Evolutionary conservation across 2,888 invertebrate genomes (phyloP).

Genomic region (Psylliodes chrysocephalus): DNA sequence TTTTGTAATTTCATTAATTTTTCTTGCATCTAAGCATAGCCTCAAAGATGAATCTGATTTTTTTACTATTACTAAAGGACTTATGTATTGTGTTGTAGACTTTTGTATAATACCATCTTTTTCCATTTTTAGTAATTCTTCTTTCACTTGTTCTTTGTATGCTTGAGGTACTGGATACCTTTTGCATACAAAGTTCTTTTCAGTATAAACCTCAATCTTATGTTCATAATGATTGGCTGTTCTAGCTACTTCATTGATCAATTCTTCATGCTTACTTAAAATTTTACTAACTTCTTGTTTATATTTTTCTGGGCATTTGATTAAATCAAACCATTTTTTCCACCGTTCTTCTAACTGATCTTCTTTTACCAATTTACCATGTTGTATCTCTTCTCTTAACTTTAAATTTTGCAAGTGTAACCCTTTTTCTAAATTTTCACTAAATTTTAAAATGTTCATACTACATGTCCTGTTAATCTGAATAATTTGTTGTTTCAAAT

Average conservation of each 20-base stretch:
- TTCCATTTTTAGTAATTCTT: constrained; percentile 9
- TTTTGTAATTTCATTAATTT: constrained; percentile 4
- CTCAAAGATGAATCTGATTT: neutral
- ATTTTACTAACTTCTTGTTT: neutral
- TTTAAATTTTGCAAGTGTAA: too few species aligned
- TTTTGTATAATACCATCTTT: neutral
- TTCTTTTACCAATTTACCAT: too few species aligned
- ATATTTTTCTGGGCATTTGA: too few species aligned
- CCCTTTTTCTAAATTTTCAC: neutral
- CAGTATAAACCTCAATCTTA: too few species aligned
- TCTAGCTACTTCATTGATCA: neutral
- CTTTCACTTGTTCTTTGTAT: neutral
- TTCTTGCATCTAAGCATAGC: constrained; percentile 15
- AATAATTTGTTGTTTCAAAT: too few species aligned
- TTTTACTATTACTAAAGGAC: neutral
- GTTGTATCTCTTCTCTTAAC: too few species aligned
- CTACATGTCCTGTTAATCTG: too few species aligned
- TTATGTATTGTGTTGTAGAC: neutral
- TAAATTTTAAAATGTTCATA: too few species aligned
- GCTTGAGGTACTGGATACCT: neutral
- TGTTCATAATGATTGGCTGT: too few species aligned
- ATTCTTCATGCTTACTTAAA: neutral
- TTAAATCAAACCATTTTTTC: too few species aligned
- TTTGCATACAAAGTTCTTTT: too few species aligned
- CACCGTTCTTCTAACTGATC: too few species aligned